Evolutionary conservation across 2,888 invertebrate genomes (phyloP).

Genomic region (Balanococcus diminutus): DNA sequence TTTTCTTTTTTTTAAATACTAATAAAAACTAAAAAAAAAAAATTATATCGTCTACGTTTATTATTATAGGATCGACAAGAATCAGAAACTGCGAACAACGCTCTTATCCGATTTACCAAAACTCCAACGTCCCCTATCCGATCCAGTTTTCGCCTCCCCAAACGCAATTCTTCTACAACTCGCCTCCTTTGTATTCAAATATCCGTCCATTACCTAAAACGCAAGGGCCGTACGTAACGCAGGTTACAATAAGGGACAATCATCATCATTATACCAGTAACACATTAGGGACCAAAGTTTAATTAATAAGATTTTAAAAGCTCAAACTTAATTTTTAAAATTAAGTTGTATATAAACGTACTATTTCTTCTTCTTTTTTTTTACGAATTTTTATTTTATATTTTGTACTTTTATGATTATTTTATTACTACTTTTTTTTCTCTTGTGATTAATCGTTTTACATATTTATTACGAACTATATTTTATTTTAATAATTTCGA

Average conservation of each 20-base stretch:
- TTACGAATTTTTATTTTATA: background rate
- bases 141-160: constrained; percentile 47
- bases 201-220: constrained; percentile 56
- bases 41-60: too few species aligned
- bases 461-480: background rate
- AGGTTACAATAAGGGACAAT: constrained; percentile 67
- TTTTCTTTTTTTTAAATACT: background rate
- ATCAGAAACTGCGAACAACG: constrained; percentile 38
- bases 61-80: constrained; percentile 40
- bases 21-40: too few species aligned
- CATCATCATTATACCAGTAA: constrained; percentile 53
- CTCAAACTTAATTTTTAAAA: constrained; percentile 45
- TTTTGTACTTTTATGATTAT: constrained; percentile 23
- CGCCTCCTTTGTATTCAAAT: constrained; percentile 54
- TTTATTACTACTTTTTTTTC: background rate
- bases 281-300: constrained; percentile 56
- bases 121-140: constrained; percentile 44
- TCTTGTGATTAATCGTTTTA: background rate
- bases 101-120: constrained; percentile 40
- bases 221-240: constrained; percentile 69
- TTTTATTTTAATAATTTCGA: background rate
- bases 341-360: background rate
- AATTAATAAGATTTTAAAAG: constrained; percentile 46
- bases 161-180: constrained; percentile 48
- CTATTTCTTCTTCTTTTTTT: constrained; percentile 7